A percentile compares a stretch with the other conserved stretches of the same genome.
Evolutionary conservation across 1,140 invertebrate genomes (phyloP).

Genomic region (Marisa cornuarietis): DNA sequence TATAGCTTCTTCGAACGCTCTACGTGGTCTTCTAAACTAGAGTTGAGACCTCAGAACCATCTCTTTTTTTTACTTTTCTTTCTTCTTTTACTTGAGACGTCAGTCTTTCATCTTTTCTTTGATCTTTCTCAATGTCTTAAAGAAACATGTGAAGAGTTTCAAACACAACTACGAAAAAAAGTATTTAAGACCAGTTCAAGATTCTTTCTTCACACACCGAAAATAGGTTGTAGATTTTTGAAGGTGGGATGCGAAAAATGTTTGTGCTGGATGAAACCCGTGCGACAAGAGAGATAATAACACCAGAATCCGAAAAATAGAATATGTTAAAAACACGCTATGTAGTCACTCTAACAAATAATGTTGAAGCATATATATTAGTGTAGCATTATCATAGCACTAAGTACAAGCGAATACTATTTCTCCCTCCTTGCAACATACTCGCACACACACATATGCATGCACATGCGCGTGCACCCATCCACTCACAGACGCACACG

Average conservation of each 20-base stretch:
- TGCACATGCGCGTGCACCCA: not conserved
- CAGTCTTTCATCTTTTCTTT: not conserved
- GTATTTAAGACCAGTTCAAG: not conserved
- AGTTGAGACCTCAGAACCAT: not conserved
- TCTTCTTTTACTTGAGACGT: not conserved
- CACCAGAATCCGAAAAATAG: not conserved
- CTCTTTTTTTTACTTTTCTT: not conserved
- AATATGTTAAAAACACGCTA: no score
- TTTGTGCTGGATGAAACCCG: not conserved
- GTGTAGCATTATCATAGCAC: not conserved
- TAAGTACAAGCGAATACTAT: not conserved
- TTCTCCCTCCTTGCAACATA: not conserved
- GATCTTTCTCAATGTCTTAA: not conserved
- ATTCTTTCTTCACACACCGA: not conserved
- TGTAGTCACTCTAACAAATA: no score
- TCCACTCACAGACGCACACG: not conserved
- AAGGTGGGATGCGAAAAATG: not conserved
- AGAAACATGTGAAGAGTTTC: no score
- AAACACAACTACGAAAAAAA: not conserved
- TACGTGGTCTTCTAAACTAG: no score
- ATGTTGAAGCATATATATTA: no score
- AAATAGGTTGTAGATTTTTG: not conserved
- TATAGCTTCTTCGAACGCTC: no score
- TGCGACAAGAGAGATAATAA: not conserved
- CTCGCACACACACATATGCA: conserved; percentile 1